Conservation (phyloP, 1,140 invertebrate genomes). For the Aphelinus atriplicis region DNA sequence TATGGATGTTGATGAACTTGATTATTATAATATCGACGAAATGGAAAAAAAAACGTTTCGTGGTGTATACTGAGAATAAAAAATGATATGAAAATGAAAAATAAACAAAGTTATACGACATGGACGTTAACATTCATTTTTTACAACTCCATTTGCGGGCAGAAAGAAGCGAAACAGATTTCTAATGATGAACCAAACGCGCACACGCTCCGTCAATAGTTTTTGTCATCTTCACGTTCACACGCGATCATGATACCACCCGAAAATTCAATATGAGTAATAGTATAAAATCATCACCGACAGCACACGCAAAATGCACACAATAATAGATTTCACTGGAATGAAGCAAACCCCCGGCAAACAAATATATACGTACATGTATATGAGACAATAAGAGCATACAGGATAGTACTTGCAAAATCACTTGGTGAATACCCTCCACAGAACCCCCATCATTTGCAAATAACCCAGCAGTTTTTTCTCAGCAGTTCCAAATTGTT, state of each 20-base stretch:
- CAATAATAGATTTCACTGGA: slow-evolving; percentile 23
- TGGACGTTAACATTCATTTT: slow-evolving; percentile 30
- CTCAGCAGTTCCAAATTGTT: slow-evolving; percentile 19
- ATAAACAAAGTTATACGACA: slow-evolving; percentile 11
- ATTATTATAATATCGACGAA: slow-evolving; percentile 27
- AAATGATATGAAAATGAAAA: slow-evolving; percentile 18
- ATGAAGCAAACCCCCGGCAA: slow-evolving; percentile 22
- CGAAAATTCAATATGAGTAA: background rate
- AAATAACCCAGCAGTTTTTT: slow-evolving; percentile 25
- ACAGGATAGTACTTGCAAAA: slow-evolving; percentile 34
- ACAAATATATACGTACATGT: slow-evolving; percentile 8
- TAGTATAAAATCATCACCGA: slow-evolving; percentile 10
- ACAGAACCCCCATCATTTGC: slow-evolving; percentile 14
- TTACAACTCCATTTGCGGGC: background rate
- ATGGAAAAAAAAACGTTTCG: background rate
- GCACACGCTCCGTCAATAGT: slow-evolving; percentile 22
- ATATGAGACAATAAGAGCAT: slow-evolving; percentile 7
- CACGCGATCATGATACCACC: slow-evolving; percentile 8
- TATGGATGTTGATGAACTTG: slow-evolving; percentile 37
- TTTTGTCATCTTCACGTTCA: slow-evolving; percentile 14
- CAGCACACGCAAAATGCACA: slow-evolving; percentile 11
- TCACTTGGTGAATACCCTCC: slow-evolving; percentile 33
- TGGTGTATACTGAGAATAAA: slow-evolving; percentile 26
- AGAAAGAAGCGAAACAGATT: no score
- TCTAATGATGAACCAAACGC: background rate